These are phyloP conservation scores for Noctua janthina DNA, from an alignment of 2,888 invertebrate species.

Conservation along the genomic window DNA sequence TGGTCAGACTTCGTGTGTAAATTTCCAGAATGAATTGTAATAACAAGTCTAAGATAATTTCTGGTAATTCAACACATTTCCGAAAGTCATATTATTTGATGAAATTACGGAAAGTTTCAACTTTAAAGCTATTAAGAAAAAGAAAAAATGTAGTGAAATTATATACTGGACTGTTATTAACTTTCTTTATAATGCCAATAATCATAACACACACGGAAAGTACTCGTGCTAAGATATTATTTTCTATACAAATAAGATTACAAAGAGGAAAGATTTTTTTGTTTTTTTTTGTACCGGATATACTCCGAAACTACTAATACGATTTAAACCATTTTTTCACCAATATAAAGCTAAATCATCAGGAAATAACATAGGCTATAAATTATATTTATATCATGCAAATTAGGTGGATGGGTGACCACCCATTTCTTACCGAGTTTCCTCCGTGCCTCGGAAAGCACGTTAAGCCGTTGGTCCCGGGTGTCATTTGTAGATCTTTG, in stretches of 20 bases:
- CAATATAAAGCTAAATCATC: too few relatives aligned
- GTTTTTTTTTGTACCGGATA: too few relatives aligned
- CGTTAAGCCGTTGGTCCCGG: too few relatives aligned
- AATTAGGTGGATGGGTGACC: too few relatives aligned
- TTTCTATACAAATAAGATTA: background rate
- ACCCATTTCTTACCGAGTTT: too few relatives aligned
- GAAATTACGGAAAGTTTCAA: conserved; percentile 40
- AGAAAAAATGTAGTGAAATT: conserved; percentile 35
- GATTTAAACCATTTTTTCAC: too few relatives aligned
- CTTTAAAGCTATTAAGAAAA: conserved; percentile 18
- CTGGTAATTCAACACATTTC: conserved; percentile 22
- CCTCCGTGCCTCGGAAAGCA: too few relatives aligned
- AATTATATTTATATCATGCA: too few relatives aligned
- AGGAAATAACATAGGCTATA: too few relatives aligned
- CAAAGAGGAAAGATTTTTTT: too few relatives aligned
- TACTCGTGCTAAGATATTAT: background rate
- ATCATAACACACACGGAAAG: conserved; percentile 52
- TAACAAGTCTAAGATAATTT: conserved; percentile 3
- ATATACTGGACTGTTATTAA: conserved; percentile 32
- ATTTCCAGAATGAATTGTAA: background rate
- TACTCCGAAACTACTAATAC: too few relatives aligned
- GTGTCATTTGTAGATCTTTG: too few relatives aligned
- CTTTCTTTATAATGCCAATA: conserved; percentile 59
- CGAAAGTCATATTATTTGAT: conserved; percentile 43
- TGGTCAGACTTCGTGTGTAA: background rate